Base-by-base conservation (phyloP, 2,888 invertebrate genomes). In the Ophion ventricosus region DNA sequence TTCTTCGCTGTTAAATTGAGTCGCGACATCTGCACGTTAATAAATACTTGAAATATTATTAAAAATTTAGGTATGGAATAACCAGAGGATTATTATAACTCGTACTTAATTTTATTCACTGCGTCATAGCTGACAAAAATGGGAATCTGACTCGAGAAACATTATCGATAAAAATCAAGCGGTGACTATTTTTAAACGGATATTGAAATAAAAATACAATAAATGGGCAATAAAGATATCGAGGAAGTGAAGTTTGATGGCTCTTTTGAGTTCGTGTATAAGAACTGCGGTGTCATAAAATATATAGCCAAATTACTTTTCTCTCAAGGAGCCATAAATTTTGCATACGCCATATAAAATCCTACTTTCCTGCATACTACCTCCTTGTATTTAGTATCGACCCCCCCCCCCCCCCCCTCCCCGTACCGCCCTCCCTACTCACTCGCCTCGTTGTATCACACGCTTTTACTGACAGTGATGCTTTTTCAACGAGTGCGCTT, bases 371-470 rank as follows among this genome's bases (percentile, higher is more conserved):
- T 35, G 26, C 11, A 26, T 63, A 74, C 23, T 23, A 35, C 64
- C n/a, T n/a, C 66, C 23, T 75, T 35, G 75, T 56, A 54, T 56
- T 56, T 29, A 75, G 59, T 73, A 61, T 73, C 73, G 61, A 73
- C 61, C 66, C n/a, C 26, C 23, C 69, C 1, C 49, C 67, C 25
- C 49, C 14, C 10, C 14, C 43, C 1, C 43, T n/a, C n/a, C n/a
- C n/a, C n/a, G n/a, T n/a, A n/a, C n/a, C 35, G 4, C 35, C 35
- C 35, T 35, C 35, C 35, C 7, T 35, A 5, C 14, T 43, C 0
- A 2, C 43, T 43, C 43, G 3, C 11, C 43, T 2, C 43, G 8
- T 11, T 2, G 10, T 57, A n/a, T 11, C 63, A 4, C 2, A 63
- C 26, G 23, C n/a, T 25, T 1, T 26, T 25, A 56, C 7, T 25